Evolutionary conservation across 2,113 vertebrate species (phyloP).

Genomic region (Otus sunia): DNA sequence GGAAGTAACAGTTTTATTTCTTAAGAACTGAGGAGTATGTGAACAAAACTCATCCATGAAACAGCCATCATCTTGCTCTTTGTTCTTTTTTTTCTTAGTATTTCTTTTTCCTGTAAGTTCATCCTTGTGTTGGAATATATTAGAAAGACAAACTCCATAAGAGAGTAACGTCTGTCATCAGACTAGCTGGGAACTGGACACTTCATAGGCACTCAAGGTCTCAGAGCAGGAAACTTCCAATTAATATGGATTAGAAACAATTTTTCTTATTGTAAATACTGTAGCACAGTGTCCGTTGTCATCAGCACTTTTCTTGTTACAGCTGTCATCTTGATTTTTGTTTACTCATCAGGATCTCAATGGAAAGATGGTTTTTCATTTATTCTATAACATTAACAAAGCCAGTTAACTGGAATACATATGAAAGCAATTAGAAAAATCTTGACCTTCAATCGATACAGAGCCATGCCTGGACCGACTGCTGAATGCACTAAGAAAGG

Average conservation of each 20-base stretch:
- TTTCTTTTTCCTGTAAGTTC: neutral
- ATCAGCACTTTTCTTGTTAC: neutral
- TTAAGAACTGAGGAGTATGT: neutral
- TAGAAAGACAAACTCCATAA: neutral
- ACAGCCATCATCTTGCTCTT: neutral
- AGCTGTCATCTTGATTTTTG: neutral
- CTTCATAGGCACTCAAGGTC: neutral
- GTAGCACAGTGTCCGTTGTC: neutral
- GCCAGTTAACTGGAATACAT: neutral
- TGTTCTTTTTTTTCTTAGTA: neutral
- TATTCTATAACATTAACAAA: neutral
- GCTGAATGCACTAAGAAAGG: neutral
- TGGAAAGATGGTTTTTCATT: neutral
- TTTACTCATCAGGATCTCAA: neutral
- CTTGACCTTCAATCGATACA: neutral
- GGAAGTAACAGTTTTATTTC: neutral
- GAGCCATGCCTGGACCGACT: neutral
- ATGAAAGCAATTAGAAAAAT: neutral
- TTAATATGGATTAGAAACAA: neutral
- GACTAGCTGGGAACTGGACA: neutral
- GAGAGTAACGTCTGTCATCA: neutral
- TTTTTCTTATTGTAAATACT: neutral
- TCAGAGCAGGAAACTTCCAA: neutral
- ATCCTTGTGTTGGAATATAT: neutral
- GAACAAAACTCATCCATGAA: neutral